Evolutionary conservation across 2,888 invertebrate species (phyloP), one percentile per base, ranked within the genome.

Genomic region (Calephelis perditalis): DNA sequence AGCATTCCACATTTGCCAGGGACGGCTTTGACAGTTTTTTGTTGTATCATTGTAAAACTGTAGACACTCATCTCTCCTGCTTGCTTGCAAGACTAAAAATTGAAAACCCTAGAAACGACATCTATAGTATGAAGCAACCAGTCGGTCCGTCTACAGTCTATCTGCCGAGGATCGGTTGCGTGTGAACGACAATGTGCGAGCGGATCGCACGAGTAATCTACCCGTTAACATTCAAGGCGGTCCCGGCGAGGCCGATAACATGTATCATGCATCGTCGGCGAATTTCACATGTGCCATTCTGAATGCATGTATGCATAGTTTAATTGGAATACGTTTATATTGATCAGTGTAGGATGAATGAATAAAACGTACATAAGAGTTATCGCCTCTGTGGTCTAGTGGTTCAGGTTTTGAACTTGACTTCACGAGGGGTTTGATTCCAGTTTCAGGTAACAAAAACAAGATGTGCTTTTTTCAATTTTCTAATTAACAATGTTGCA

Each of bases 181-280:
- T 86, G 85, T 81, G 86, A 86, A 82, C 82, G 78, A 74, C 80
- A 76, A 70, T 71, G 66, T 69, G 73, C 69, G 69, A 77, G 71
- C 75, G 82, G 82, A 77, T 79, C 76, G 81, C 81, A 81, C 84
- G 78, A 80, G 79, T 86, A 84, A 86, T 84, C 83, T 80, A 68
- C 68, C 77, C 73, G 73, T 85, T 84, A 78, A 73, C 76, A 86
- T 86, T 83, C 86, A 81, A 65, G 69, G 62, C 62, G 72, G 73
- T 73, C 75, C 66, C 65, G 61, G 58, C 61, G 62, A 63, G 63
- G 61, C 60, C 61, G 64, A 66, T 66, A 64, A 62, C 65, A 63
- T 62, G 65, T 62, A 67, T 64, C 66, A 60, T 59, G 58, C 61
- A 63, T 63, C 62, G 62, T 61, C 62, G 63, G 62, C 62, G 55